These are phyloP conservation scores for Drosophila santomea DNA, from an alignment of 1,140 invertebrate species.

Conservation along the genomic window DNA sequence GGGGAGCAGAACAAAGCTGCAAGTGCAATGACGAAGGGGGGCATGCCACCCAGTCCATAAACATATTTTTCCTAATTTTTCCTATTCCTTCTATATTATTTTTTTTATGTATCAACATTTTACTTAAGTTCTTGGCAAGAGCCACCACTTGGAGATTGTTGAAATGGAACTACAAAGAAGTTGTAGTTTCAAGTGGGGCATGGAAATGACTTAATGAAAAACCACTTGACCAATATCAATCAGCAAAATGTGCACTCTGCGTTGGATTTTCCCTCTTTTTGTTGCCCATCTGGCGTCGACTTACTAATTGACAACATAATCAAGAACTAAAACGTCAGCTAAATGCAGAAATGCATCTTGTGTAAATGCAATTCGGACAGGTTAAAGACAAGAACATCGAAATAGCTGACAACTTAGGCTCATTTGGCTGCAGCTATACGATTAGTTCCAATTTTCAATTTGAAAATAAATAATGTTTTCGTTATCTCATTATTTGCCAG, in stretches of 20 bases:
- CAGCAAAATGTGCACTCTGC: conserved; percentile 29
- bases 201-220: conserved; percentile 54
- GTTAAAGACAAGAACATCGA: background rate
- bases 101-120: conserved; percentile 47
- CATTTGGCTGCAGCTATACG: conserved; percentile 10
- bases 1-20: conserved; percentile 24
- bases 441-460: conserved; percentile 35
- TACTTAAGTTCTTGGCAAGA: conserved; percentile 27
- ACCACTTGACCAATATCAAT: conserved; percentile 51
- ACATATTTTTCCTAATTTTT: conserved; percentile 58
- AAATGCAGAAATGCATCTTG: background rate
- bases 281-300: background rate
- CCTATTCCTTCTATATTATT: conserved; percentile 47
- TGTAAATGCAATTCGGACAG: background rate
- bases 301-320: conserved; percentile 43
- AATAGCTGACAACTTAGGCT: conserved; percentile 17
- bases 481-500: conserved; percentile 28
- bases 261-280: conserved; percentile 10
- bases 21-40: conserved; percentile 28
- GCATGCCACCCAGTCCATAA: conserved; percentile 17
- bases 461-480: conserved; percentile 22
- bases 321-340: conserved; percentile 17
- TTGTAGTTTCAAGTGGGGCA: conserved; percentile 47
- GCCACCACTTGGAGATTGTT: conserved; percentile 46
- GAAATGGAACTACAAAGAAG: conserved; percentile 54